Evolutionary conservation across 1,140 invertebrate genomes (phyloP).

Genomic region (Pomacea maculata): DNA sequence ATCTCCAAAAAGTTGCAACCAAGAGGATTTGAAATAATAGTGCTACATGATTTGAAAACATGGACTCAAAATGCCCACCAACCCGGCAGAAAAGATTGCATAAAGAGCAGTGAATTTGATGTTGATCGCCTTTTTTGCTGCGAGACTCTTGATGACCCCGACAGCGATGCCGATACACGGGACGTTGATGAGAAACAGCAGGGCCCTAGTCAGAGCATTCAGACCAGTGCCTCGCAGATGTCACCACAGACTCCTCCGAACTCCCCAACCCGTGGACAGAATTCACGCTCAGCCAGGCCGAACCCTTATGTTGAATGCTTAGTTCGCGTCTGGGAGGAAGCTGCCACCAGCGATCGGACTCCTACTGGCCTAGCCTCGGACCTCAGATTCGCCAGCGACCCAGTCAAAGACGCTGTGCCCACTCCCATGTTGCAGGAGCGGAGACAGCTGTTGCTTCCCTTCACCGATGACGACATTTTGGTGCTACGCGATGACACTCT

Average conservation of each 20-base stretch:
- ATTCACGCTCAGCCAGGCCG: neutral
- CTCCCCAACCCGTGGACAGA: neutral
- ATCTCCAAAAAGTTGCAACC: neutral
- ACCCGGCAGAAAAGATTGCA: neutral
- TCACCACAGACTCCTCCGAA: conserved; percentile 10
- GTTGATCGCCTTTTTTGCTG: conserved; percentile 3
- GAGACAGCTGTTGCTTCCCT: neutral
- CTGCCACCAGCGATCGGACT: neutral
- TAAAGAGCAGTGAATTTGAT: neutral
- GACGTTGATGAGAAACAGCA: neutral
- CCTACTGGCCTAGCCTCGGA: neutral
- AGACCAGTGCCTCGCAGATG: neutral
- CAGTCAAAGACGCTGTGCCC: neutral
- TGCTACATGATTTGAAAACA: neutral
- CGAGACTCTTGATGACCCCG: conserved; percentile 12
- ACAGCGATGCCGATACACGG: neutral
- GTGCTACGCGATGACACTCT: neutral
- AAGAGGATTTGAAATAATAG: conserved; percentile 2
- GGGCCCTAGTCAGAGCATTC: neutral
- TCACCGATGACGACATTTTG: neutral
- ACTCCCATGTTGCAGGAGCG: neutral
- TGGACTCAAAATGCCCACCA: neutral
- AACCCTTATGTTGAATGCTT: conserved; percentile 8
- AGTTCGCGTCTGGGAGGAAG: neutral
- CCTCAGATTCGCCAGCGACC: neutral